Evolutionary conservation across 2,113 vertebrate species (phyloP).

Genomic region (Lasiurus borealis): DNA sequence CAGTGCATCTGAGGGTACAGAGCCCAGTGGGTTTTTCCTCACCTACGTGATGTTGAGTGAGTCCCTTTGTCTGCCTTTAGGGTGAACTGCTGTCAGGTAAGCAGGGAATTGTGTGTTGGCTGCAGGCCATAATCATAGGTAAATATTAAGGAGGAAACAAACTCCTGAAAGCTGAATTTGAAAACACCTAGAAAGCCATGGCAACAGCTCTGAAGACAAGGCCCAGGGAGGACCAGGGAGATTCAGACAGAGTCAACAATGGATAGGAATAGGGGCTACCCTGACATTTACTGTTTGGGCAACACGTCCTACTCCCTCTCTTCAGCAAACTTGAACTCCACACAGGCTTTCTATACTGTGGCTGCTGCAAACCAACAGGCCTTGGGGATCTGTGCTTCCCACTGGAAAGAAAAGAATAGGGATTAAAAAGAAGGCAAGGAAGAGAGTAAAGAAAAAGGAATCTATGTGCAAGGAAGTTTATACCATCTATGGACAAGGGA

Average conservation of each 20-base stretch:
- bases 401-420: not conserved
- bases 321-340: constrained; percentile 8
- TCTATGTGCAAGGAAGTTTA: no score
- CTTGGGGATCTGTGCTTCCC: not conserved
- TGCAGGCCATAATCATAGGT: not conserved
- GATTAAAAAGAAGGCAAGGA: not conserved
- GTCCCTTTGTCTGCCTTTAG: not conserved
- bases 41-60: not conserved
- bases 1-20: not conserved
- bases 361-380: not conserved
- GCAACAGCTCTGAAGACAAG: not conserved
- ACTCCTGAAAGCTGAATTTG: not conserved
- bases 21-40: not conserved
- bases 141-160: not conserved
- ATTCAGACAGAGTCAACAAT: not conserved
- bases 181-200: not conserved
- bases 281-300: not conserved
- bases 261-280: not conserved
- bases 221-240: not conserved
- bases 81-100: no score
- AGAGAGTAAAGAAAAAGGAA: not conserved
- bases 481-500: not conserved
- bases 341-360: not conserved
- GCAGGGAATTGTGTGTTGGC: no score
- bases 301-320: not conserved